A percentile compares a stretch with the other conserved stretches of the same genome.
phyloP scores from a whole-genome alignment of 2,888 invertebrate species.

The Lypha dubia region DNA sequence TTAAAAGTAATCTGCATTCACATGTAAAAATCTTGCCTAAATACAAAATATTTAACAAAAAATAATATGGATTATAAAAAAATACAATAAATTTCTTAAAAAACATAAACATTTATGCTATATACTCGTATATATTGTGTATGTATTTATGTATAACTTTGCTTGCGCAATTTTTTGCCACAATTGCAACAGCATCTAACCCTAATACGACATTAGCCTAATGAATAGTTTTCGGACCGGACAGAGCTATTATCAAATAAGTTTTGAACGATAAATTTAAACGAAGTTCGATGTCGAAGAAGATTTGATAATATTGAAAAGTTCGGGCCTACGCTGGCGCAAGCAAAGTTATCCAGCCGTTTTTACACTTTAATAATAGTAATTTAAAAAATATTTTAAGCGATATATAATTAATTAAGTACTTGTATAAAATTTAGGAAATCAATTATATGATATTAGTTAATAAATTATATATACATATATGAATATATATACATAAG shows the following conservation, averaged over 20 bases:
- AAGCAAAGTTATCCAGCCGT: not conserved
- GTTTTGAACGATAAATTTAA: not conserved
- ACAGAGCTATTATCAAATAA: no score
- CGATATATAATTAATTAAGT: constrained; percentile 49
- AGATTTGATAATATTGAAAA: not conserved
- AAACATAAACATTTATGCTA: not conserved
- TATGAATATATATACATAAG: no score
- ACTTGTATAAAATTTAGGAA: constrained; percentile 65
- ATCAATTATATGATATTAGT: constrained; percentile 64
- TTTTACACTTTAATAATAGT: constrained; percentile 6
- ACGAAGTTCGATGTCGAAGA: no score
- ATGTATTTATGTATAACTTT: constrained; percentile 1
- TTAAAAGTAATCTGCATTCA: constrained; percentile 7
- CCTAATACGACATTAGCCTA: no score
- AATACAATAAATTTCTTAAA: not conserved
- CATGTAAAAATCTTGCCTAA: constrained; percentile 37
- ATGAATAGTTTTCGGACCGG: not conserved
- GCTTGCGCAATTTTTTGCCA: no score
- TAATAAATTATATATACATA: constrained; percentile 62
- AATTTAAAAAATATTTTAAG: constrained; percentile 32
- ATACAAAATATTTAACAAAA: constrained; percentile 21
- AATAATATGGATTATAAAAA: not conserved
- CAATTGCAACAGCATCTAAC: no score
- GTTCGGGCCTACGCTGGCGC: not conserved
- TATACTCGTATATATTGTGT: not conserved